Percentiles rank a stretch among this genome's conserved stretches.
Conservation (phyloP, 2,113 vertebrate species). For the Patagioenas fasciata region DNA sequence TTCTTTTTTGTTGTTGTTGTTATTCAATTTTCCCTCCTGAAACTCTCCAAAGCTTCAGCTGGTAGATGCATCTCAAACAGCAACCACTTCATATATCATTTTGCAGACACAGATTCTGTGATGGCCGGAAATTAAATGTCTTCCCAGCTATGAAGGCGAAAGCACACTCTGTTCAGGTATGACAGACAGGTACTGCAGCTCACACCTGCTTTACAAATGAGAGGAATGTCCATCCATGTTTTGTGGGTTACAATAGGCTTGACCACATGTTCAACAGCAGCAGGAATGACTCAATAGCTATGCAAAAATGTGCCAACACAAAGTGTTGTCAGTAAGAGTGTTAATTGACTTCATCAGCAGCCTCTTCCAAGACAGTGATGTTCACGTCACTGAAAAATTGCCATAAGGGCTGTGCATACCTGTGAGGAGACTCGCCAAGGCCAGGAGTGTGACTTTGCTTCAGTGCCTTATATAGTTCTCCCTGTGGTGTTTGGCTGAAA, state of each 20-base stretch:
- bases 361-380: not conserved
- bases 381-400: not conserved
- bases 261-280: not conserved
- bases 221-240: not conserved
- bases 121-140: not conserved
- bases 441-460: conserved; percentile 79
- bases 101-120: not conserved
- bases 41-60: not conserved
- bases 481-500: conserved; percentile 78
- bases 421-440: conserved; percentile 83
- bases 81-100: not conserved
- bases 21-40: not conserved
- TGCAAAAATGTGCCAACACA: not conserved
- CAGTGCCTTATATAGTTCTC: conserved; percentile 77
- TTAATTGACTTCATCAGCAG: not conserved
- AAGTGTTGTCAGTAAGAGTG: not conserved
- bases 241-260: not conserved
- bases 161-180: not conserved
- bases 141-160: not conserved
- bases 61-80: not conserved
- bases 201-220: not conserved
- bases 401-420: conserved; percentile 24
- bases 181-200: not conserved
- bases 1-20: not conserved
- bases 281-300: not conserved